These are phyloP conservation scores for Prosapia bicincta DNA, from an alignment of 2,888 invertebrate genomes.

Conservation along the genomic window DNA sequence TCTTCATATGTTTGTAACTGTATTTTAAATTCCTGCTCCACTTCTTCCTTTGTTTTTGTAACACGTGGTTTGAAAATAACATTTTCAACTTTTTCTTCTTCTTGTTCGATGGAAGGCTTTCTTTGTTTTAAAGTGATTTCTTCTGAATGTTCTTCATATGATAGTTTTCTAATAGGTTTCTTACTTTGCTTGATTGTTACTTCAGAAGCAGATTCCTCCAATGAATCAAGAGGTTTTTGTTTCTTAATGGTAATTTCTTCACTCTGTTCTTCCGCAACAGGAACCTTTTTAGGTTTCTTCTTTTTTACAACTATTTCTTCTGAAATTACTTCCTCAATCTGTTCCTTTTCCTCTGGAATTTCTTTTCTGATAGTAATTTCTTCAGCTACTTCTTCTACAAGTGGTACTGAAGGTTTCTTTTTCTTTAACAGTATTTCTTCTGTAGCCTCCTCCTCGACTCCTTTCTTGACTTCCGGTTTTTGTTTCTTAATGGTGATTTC, in stretches of 20 bases:
- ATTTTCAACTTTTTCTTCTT: conserved; percentile 72
- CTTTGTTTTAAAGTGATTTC: conserved; percentile 46
- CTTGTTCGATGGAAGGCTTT: conserved; percentile 56
- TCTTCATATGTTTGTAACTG: conserved; percentile 81
- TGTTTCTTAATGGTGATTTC: conserved; percentile 41
- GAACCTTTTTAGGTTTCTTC: conserved; percentile 43
- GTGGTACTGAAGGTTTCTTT: conserved; percentile 43
- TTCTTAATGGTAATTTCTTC: conserved; percentile 44
- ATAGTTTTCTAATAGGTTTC: conserved; percentile 18
- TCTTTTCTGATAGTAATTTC: conserved; percentile 41
- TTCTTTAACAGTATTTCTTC: conserved; percentile 43
- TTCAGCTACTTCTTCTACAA: conserved; percentile 38
- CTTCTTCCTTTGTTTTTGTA: conserved; percentile 75
- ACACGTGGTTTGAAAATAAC: conserved; percentile 59
- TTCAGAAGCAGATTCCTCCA: conserved; percentile 14
- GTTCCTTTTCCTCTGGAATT: conserved; percentile 44
- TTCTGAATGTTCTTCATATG: conserved; percentile 35
- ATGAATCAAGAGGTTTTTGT: conserved; percentile 40
- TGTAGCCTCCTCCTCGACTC: conserved; percentile 46
- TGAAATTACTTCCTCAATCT: conserved; percentile 39
- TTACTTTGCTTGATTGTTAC: conserved; percentile 11
- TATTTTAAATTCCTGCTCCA: conserved; percentile 87
- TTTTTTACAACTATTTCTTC: conserved; percentile 43
- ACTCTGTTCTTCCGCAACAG: conserved; percentile 43
- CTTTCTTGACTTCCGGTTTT: conserved; percentile 34